Percentiles rank a stretch among this genome's conserved stretches.
These are phyloP conservation scores for Microctonus brassicae DNA, from an alignment of 2,888 invertebrate species.

Conservation along the genomic window DNA sequence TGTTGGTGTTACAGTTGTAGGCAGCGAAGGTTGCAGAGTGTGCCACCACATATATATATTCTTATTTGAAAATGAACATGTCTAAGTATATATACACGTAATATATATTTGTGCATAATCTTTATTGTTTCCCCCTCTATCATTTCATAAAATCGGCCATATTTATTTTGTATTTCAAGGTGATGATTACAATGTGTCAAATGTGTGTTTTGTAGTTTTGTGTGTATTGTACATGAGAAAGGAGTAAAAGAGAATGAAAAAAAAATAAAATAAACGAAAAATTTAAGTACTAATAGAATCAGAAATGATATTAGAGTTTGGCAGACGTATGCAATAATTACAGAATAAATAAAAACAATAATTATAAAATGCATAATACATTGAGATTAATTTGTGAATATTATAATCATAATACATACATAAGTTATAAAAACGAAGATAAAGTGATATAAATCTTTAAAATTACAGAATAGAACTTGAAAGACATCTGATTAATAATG, in stretches of 20 bases:
- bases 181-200: background rate
- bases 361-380: background rate
- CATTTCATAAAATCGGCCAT: background rate
- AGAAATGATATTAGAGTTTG: background rate
- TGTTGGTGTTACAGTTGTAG: no score
- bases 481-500: no score
- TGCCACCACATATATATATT: background rate
- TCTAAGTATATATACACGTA: background rate
- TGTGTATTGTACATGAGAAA: background rate
- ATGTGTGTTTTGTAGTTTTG: background rate
- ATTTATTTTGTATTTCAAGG: slow-evolving; percentile 1
- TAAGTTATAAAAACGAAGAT: no score
- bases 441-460: no score
- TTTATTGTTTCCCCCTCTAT: background rate
- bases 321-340: background rate
- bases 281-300: background rate
- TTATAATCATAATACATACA: background rate
- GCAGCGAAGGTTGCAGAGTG: background rate
- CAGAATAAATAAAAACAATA: background rate
- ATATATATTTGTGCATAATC: background rate
- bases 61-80: background rate
- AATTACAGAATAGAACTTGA: no score
- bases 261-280: background rate
- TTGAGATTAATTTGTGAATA: background rate
- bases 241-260: background rate